These are phyloP conservation scores for Alca torda DNA, from an alignment of 2,797 vertebrate species.

Conservation along the genomic window DNA sequence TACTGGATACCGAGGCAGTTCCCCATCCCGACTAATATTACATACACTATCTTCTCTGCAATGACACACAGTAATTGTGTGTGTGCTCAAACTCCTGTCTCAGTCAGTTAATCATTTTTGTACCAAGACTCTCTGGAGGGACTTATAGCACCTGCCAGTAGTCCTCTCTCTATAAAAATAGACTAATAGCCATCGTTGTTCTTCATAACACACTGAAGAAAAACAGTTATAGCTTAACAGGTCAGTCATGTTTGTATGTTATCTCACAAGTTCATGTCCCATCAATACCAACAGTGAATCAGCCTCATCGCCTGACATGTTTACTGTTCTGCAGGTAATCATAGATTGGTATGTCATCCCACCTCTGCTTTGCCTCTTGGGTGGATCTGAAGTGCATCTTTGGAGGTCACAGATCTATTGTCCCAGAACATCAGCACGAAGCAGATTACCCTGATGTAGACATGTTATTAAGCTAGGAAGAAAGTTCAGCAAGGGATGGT, in stretches of 20 bases:
- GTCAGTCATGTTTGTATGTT: background rate
- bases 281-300: background rate
- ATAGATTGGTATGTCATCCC: background rate
- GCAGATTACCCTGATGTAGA: background rate
- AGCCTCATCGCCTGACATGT: background rate
- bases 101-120: conserved; percentile 28
- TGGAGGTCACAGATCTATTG: background rate
- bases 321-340: background rate
- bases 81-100: background rate
- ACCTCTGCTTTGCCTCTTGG: background rate
- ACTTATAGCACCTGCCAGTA: background rate
- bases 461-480: background rate
- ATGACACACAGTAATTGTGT: background rate
- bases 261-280: background rate
- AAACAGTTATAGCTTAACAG: background rate
- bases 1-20: background rate
- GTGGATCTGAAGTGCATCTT: background rate
- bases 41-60: background rate
- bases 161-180: background rate
- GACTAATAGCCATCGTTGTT: background rate
- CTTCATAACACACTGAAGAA: background rate
- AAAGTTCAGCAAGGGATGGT: background rate
- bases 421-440: background rate
- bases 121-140: background rate
- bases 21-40: background rate